A percentile compares a stretch with the other conserved stretches of the same genome.
phyloP scores from a whole-genome alignment of 2,113 vertebrate species.

The Agelaius phoeniceus region DNA sequence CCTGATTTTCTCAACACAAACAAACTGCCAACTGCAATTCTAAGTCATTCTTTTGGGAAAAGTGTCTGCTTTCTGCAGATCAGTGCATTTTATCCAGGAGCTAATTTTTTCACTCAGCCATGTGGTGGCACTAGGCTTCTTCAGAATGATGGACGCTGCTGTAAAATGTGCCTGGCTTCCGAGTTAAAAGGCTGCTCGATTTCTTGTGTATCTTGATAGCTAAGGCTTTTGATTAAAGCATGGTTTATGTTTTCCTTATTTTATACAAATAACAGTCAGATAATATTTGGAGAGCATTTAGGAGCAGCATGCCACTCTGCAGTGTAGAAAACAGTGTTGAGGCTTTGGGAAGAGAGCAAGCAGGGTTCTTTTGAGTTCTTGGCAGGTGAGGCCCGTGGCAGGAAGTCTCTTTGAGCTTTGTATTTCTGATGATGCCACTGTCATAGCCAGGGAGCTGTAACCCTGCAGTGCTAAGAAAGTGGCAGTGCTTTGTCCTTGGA shows the following conservation, averaged over 20 bases:
- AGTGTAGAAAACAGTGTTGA: rapidly evolving
- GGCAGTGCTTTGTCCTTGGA: neutral
- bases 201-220: neutral
- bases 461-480: neutral
- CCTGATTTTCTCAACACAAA: neutral
- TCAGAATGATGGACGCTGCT: rapidly evolving
- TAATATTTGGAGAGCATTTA: constrained; percentile 41
- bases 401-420: neutral
- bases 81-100: neutral
- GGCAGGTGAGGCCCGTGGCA: neutral
- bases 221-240: constrained; percentile 50
- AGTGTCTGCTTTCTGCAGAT: neutral
- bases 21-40: neutral
- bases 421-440: neutral
- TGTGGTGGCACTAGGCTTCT: constrained; percentile 62
- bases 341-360: neutral
- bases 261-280: constrained; percentile 6
- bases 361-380: neutral
- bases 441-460: neutral
- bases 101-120: neutral
- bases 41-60: neutral
- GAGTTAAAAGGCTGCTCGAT: neutral
- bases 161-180: neutral
- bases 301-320: neutral
- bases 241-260: constrained; percentile 28